Evolutionary conservation across 2,797 vertebrate genomes (phyloP).

Genomic region (Crocodylus rhombifer): DNA sequence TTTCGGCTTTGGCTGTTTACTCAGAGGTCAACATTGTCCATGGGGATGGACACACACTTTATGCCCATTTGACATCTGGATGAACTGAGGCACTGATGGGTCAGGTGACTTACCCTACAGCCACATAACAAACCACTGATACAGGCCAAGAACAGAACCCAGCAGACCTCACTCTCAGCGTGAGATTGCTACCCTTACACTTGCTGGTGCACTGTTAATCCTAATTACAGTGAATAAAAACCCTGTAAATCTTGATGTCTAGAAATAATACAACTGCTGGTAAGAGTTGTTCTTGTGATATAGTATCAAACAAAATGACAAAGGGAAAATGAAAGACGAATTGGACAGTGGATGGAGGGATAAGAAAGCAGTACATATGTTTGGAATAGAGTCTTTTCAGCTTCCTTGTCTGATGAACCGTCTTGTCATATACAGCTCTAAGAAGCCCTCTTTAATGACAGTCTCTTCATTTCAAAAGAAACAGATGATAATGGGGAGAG

Average conservation of each 20-base stretch:
- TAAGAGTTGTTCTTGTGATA: neutral
- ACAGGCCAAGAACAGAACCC: neutral
- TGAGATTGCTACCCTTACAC: neutral
- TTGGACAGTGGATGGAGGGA: neutral
- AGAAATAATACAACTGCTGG: neutral
- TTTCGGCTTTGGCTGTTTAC: rapidly evolving
- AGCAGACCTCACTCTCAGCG: neutral
- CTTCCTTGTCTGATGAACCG: rapidly evolving
- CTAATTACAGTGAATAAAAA: neutral
- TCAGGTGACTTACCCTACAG: neutral
- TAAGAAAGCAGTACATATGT: neutral
- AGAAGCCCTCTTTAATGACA: neutral
- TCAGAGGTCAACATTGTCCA: neutral
- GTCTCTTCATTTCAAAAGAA: neutral
- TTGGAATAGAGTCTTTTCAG: neutral
- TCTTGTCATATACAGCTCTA: neutral
- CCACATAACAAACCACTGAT: rapidly evolving
- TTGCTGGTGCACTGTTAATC: neutral
- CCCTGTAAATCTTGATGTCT: neutral
- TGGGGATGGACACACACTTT: neutral
- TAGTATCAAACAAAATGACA: neutral
- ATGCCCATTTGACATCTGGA: neutral
- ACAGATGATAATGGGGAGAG: neutral
- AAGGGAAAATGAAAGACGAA: neutral
- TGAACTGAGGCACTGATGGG: rapidly evolving